These are phyloP conservation scores for Cottus gobio DNA, from an alignment of 2,113 vertebrate species.

Conservation along the genomic window DNA sequence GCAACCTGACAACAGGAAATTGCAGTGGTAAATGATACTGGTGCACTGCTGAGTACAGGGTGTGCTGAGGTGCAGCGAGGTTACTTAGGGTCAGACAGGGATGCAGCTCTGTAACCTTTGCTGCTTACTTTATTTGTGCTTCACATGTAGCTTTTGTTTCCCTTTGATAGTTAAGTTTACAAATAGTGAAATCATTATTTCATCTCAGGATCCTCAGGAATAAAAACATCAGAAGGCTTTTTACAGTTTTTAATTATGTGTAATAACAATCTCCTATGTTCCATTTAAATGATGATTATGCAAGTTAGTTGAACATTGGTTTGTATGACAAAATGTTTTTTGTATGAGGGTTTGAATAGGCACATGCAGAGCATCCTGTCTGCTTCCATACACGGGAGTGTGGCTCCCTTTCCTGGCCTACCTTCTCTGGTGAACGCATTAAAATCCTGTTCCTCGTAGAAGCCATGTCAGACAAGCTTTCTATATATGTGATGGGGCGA, in stretches of 20 bases:
- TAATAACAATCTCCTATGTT: neutral
- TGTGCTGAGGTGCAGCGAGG: conserved; percentile 21
- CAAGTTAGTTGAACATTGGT: neutral
- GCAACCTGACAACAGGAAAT: conserved; percentile 10
- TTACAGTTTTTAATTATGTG: neutral
- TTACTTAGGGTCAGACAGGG: conserved; percentile 10
- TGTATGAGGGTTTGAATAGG: neutral
- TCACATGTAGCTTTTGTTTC: neutral
- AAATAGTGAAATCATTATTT: neutral
- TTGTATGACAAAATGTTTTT: neutral
- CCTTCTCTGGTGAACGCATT: conserved; percentile 4
- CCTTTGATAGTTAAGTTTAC: neutral
- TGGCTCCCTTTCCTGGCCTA: conserved; percentile 31
- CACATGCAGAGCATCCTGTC: neutral
- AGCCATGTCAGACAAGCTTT: neutral
- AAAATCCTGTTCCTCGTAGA: neutral
- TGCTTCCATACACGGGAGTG: neutral
- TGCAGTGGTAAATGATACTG: conserved; percentile 56
- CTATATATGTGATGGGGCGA: neutral
- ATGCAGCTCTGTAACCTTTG: neutral
- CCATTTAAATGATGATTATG: neutral
- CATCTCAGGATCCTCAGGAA: neutral
- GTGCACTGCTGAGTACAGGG: conserved; percentile 36
- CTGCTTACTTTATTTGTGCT: neutral
- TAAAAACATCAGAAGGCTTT: neutral